Evolutionary conservation across 2,113 vertebrate genomes (phyloP), one percentile per base, ranked within the genome.

Genomic region (Macquaria australasica): DNA sequence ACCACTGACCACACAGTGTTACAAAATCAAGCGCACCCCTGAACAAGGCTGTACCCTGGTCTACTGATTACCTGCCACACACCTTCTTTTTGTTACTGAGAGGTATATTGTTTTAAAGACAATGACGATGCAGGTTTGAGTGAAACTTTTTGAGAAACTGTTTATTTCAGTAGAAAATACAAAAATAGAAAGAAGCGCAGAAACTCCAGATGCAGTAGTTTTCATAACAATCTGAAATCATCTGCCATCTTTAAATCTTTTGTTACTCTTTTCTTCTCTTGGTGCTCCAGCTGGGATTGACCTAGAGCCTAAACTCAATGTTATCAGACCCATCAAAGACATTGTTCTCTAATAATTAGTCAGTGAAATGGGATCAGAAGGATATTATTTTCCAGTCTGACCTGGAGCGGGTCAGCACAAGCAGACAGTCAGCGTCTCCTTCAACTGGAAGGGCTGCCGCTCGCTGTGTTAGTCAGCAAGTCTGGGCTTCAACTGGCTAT

Each of bases 311-410:
- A 31, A 72, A 62, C 48, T 60, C n/a, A 10, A 3, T 2, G 6
- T 67, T 34, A 68, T 68, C 53, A 50, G 60, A 43, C 48, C 3
- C 39, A 58, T 63, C 59, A 50, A 39, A 79, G 66, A 51, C 75
- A n/a, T 64, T 53, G n/a, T 75, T 75, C 39, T 77, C 41, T 11
- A 53, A 81, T 83, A 67, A 80, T 72, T 87, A 81, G 85, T 85
- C 77, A 71, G 85, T 87, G 85, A 90, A 93, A 93, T 85, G 43
- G 66, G 79, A 90, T 86, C 87, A 79, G 75, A 75, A 68, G 68
- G 71, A 72, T 88, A 73, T 86, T 82, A 9, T 75, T 86, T 79
- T 83, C 68, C 64, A 8, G n/a, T 81, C 25, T 79, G 91, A 87
- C 84, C 91, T 81, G 59, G 11, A 87, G 51, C n/a, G 1, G 69